These are phyloP conservation scores for Eristalis pertinax DNA, from an alignment of 2,888 invertebrate genomes.

Conservation along the genomic window DNA sequence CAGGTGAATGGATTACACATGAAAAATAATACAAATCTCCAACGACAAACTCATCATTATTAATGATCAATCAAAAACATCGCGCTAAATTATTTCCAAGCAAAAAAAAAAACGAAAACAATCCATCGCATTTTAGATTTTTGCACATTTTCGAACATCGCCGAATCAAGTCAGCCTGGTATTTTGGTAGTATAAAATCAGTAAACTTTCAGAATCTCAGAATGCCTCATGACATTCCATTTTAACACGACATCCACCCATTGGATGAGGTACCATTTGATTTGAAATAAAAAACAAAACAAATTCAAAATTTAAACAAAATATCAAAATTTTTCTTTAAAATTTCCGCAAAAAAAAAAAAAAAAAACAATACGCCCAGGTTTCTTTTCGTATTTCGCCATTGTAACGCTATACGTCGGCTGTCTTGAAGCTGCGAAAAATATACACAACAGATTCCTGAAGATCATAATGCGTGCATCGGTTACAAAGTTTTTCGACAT, in stretches of 20 bases:
- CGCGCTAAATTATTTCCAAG: background rate
- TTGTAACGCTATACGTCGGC: slow-evolving; percentile 84
- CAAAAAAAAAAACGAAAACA: background rate
- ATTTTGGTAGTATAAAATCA: background rate
- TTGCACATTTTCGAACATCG: background rate
- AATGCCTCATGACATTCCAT: slow-evolving; percentile 40
- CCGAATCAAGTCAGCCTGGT: background rate
- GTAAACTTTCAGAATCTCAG: background rate
- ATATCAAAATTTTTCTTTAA: slow-evolving; percentile 17
- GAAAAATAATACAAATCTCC: background rate
- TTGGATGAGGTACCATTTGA: slow-evolving; percentile 48
- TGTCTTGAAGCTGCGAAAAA: slow-evolving; percentile 84
- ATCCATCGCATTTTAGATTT: background rate
- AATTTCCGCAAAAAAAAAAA: slow-evolving; percentile 42
- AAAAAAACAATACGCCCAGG: slow-evolving; percentile 74
- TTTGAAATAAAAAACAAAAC: too few relatives aligned
- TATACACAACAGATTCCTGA: slow-evolving; percentile 84
- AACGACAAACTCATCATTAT: background rate
- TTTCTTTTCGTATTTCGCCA: slow-evolving; percentile 83
- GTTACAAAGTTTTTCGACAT: slow-evolving; percentile 87
- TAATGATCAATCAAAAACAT: background rate
- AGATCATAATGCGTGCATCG: slow-evolving; percentile 84
- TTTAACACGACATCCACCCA: slow-evolving; percentile 45
- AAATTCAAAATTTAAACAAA: slow-evolving; percentile 21
- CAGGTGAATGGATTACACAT: slow-evolving; percentile 18